Base-by-base conservation (phyloP, 2,113 vertebrate genomes). In the Chauna torquata region DNA sequence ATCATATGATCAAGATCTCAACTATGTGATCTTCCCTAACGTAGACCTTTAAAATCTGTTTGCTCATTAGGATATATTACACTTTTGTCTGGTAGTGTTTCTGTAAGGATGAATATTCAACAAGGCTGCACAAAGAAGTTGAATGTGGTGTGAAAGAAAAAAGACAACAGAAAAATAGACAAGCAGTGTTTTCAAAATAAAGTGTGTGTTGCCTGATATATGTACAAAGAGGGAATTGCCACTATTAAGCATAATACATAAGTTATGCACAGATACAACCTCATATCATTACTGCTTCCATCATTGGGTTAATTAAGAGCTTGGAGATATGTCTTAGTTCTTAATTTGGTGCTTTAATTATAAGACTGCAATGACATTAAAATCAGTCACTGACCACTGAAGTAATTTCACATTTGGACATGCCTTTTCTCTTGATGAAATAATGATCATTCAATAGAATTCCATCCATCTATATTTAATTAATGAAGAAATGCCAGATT, bases 261-360 rank as follows among this genome's bases (percentile, higher is more conserved):
- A 64, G 38, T 70, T 70, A 70, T 36, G 42, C 28, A 92, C 11
- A 89, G 45, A 86, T 81, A 38, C 27, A 65, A 70, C 38, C 42
- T 59, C 50, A 74, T 65, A 88, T 79, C 72, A 77, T 92, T 85
- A 61, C 59, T 94, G 9, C 44, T 88, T 79, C 66, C 69, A 38
- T 77, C 38, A 71, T 24, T 27, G n/a, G 45, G 20, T 85, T 89
- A 92, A 91, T 91, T 80, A 96, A 91, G 58, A 77, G 59, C 49
- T 90, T 92, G 71, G 86, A 91, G 34, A 93, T 86, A 85, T 47
- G 19, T 57, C 42, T 94, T 93, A 72, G 61, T 91, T 96, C 52
- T 94, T 47, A 94, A 55, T 79, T 94, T 64, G 54, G 34, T 58
- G 6, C 47, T 97, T 97, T 93, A 97, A 93, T 97, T 96, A 82